A percentile compares a stretch with the other conserved stretches of the same genome.
Evolutionary conservation across 2,797 vertebrate genomes (phyloP).

Genomic region (Megalops cyprinoides): DNA sequence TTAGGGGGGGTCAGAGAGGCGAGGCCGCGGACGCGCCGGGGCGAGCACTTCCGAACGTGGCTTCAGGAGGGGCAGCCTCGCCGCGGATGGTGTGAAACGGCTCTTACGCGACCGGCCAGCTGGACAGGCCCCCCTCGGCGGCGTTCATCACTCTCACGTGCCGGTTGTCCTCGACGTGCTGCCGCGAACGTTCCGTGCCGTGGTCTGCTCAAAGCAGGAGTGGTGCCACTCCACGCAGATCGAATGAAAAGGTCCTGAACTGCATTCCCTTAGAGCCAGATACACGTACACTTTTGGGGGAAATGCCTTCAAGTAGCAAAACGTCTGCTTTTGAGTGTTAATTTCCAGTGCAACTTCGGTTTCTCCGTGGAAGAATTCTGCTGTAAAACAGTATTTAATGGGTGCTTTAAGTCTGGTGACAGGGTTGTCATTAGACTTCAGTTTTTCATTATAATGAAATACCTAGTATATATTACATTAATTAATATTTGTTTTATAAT

Average conservation of each 20-base stretch:
- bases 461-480: too few species aligned
- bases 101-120: constrained; percentile 57
- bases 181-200: background rate
- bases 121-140: background rate
- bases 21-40: background rate
- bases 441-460: too few species aligned
- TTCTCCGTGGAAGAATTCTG: too few species aligned
- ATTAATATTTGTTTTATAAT: too few species aligned
- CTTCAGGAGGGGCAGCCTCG: background rate
- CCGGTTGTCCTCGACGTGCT: background rate
- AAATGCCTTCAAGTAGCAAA: too few species aligned
- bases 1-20: constrained; percentile 13
- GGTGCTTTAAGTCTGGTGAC: too few species aligned
- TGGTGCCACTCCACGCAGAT: background rate
- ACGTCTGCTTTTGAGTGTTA: too few species aligned
- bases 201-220: too few species aligned
- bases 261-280: background rate
- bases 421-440: too few species aligned
- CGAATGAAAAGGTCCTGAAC: background rate
- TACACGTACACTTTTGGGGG: too few species aligned
- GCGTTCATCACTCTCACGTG: background rate
- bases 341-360: too few species aligned
- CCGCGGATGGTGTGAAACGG: constrained; percentile 64
- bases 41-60: background rate
- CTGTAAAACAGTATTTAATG: too few species aligned